These are phyloP conservation scores for Heteromormyrus szaboi DNA, from an alignment of 2,797 vertebrate species.

Conservation along the genomic window DNA sequence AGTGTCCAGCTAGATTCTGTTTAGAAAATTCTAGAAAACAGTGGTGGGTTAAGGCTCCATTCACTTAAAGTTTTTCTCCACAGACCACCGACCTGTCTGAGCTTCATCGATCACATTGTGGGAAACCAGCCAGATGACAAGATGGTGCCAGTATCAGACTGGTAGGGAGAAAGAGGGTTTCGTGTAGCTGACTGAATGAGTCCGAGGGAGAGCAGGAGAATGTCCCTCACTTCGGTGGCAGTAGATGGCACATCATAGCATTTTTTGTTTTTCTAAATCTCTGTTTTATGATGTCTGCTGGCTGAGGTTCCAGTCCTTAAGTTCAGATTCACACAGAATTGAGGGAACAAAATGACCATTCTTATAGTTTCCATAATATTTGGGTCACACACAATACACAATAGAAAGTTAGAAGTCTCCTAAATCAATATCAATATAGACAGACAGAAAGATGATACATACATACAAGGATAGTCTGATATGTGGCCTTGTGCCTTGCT, in stretches of 20 bases:
- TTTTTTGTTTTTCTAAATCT: background rate
- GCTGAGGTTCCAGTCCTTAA: background rate
- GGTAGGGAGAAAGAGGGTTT: constrained; percentile 54
- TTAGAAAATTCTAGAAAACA: background rate
- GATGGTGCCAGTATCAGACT: constrained; percentile 70
- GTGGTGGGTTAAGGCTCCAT: background rate
- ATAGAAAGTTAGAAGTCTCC: background rate
- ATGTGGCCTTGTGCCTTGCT: background rate
- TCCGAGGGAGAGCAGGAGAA: constrained; percentile 37
- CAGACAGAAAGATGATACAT: background rate
- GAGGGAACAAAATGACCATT: background rate
- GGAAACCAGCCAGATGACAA: constrained; percentile 75
- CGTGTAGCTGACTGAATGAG: constrained; percentile 32
- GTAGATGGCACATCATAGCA: background rate
- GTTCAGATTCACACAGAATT: background rate
- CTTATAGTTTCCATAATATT: background rate
- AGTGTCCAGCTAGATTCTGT: background rate
- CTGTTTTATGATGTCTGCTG: background rate
- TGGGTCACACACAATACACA: background rate
- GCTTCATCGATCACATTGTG: constrained; percentile 75
- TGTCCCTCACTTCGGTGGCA: constrained; percentile 17
- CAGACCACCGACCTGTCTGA: constrained; percentile 58
- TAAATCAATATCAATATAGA: background rate
- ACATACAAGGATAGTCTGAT: background rate
- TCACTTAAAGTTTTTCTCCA: constrained; percentile 7